Evolutionary conservation across 2,797 vertebrate genomes (phyloP), one percentile per base, ranked within the genome.

Genomic region (Cirrhinus mrigala): DNA sequence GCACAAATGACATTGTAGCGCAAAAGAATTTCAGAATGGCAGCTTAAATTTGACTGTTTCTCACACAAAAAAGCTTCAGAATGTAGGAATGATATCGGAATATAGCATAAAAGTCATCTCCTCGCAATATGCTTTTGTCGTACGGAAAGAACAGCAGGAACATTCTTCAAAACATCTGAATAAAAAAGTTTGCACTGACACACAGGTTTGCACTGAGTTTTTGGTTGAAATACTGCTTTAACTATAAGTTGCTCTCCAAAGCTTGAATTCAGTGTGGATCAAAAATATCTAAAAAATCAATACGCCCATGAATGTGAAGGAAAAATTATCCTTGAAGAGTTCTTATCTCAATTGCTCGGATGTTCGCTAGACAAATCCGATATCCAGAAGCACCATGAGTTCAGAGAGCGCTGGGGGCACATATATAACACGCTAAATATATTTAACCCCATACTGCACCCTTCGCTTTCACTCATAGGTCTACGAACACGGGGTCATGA

Each of bases 341-440:
- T 40, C 9, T 81, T 37, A 33, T 80, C 79, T 80, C 27, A 68
- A 75, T 82, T 83, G 90, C 89, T 84, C 5, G 4, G 44, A 62
- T 79, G 15, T 46, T 62, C 40, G 14, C 22, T 15, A 48, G 22
- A 88, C 82, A 91, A 91, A 92, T 86, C 66, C 79, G 62, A 89
- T 69, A 77, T 44, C 24, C 22, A 64, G 6, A 48, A 40, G 62
- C 69, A 79, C 83, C 52, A 75, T 60, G 50, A 16, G 24, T 81
- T 64, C 52, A 80, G 44, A 54, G 24, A 83, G 46, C 27, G 20
- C 81, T 69, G 29, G 16, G 3, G 29, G 12, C 60, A 81, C 20
- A 58, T 15, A 76, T 76, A 20, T 52, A 78, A 62, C 40, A 44
- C 15, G 1, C 14, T 27, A 69, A 56, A 64, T 68, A 64, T 78